These are phyloP conservation scores for Xylocopa sonorina DNA, from an alignment of 1,140 invertebrate species.

Conservation along the genomic window DNA sequence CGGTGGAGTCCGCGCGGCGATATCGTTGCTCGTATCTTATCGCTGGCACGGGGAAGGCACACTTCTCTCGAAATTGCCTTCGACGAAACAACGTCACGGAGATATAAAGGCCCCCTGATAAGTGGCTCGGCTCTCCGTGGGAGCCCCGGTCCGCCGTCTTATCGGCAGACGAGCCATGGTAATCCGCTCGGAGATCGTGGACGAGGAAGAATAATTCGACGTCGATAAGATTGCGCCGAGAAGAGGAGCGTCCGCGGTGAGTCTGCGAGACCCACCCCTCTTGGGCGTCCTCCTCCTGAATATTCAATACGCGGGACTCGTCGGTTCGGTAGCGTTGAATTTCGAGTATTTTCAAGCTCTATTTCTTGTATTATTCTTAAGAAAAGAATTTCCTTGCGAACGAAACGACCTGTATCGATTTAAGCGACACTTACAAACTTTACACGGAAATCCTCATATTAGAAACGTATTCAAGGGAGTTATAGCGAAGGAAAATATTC, in stretches of 20 bases:
- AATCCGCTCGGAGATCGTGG: slow-evolving; percentile 22
- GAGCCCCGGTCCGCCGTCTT: background rate
- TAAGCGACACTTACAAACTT: too few relatives aligned
- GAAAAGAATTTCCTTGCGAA: too few relatives aligned
- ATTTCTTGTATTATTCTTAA: too few relatives aligned
- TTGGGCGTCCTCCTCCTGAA: background rate
- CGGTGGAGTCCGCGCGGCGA: background rate
- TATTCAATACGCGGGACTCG: background rate
- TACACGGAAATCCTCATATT: too few relatives aligned
- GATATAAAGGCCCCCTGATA: slow-evolving; percentile 29
- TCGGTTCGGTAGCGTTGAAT: background rate
- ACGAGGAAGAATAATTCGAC: slow-evolving; percentile 44
- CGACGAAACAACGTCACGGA: slow-evolving; percentile 41
- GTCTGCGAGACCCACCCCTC: background rate
- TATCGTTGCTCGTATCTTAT: slow-evolving; percentile 37
- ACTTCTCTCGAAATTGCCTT: slow-evolving; percentile 22
- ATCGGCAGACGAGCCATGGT: slow-evolving; percentile 15
- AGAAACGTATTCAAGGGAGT: too few relatives aligned
- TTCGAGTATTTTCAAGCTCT: background rate
- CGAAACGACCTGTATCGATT: too few relatives aligned
- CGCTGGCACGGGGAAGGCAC: background rate
- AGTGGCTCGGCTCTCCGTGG: slow-evolving; percentile 11
- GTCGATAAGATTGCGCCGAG: slow-evolving; percentile 36
- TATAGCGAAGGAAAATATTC: too few relatives aligned
- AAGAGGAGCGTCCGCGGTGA: background rate